A percentile compares a stretch with the other conserved stretches of the same genome.
These are phyloP conservation scores for Hyaena hyaena DNA, from an alignment of 2,113 vertebrate genomes.

Conservation along the genomic window DNA sequence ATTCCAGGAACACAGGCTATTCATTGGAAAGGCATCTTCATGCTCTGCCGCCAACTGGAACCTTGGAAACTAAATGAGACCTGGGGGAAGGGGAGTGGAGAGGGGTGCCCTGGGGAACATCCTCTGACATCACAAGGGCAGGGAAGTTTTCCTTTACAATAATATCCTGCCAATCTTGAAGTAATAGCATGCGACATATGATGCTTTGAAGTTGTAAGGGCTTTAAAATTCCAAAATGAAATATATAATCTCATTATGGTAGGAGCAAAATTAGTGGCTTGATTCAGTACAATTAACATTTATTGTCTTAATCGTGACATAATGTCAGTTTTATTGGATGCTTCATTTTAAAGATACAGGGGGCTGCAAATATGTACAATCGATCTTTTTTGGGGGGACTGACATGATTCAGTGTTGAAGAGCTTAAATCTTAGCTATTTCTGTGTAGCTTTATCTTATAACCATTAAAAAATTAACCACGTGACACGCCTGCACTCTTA, in stretches of 20 bases:
- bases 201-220: neutral
- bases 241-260: neutral
- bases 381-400: neutral
- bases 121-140: neutral
- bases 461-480: neutral
- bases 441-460: neutral
- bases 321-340: neutral
- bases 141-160: neutral
- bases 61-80: neutral
- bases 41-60: neutral
- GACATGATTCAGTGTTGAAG: neutral
- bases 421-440: neutral
- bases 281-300: neutral
- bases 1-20: neutral
- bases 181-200: neutral
- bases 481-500: neutral
- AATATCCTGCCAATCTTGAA: neutral
- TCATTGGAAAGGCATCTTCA: neutral
- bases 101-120: neutral
- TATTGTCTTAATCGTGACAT: conserved; percentile 54
- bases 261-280: conserved; percentile 17
- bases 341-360: conserved; percentile 30
- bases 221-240: conserved; percentile 60
- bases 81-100: rapidly evolving
- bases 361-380: neutral